These are phyloP conservation scores for Pelobates cultripes DNA, from an alignment of 2,797 vertebrate species.

Conservation along the genomic window DNA sequence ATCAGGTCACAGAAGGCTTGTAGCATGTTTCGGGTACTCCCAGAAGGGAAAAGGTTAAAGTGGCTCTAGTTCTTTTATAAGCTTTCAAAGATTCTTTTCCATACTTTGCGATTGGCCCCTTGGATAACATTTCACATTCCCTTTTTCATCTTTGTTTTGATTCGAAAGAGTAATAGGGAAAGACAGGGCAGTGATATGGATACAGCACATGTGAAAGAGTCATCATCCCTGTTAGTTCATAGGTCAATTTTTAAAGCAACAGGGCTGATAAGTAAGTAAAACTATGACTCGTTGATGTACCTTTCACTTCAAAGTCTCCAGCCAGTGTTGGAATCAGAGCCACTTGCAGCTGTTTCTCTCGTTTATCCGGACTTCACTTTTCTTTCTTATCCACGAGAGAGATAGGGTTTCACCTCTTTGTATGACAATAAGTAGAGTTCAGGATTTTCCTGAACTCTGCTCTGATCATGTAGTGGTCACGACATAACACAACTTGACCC, in stretches of 20 bases:
- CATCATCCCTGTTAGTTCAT: slow-evolving; percentile 82
- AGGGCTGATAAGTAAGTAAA: slow-evolving; percentile 73
- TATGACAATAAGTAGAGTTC: slow-evolving; percentile 65
- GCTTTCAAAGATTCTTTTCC: slow-evolving; percentile 52
- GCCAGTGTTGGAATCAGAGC: slow-evolving; percentile 71
- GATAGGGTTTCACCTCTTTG: slow-evolving; percentile 82
- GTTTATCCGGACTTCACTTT: slow-evolving; percentile 67
- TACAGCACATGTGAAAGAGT: slow-evolving; percentile 82
- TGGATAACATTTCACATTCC: slow-evolving; percentile 76
- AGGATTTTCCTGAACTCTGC: slow-evolving; percentile 67
- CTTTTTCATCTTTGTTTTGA: slow-evolving; percentile 83
- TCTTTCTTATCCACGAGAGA: slow-evolving; percentile 60
- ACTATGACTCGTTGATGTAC: slow-evolving; percentile 68
- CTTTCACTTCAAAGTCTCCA: slow-evolving; percentile 76
- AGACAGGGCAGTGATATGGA: slow-evolving; percentile 78
- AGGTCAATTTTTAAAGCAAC: slow-evolving; percentile 84
- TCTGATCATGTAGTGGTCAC: slow-evolving; percentile 71
- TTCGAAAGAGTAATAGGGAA: slow-evolving; percentile 81
- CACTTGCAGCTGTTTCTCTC: slow-evolving; percentile 81
- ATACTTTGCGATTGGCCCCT: slow-evolving; percentile 62
- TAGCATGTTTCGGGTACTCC: slow-evolving; percentile 35
- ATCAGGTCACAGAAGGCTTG: neutral
- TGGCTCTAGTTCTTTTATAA: slow-evolving; percentile 46
- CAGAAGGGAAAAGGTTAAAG: slow-evolving; percentile 50
- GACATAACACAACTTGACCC: slow-evolving; percentile 90